Percentiles rank a stretch among this genome's conserved stretches.
Evolutionary conservation across 2,113 vertebrate species (phyloP).

Genomic region (Lagenorhynchus albirostris): DNA sequence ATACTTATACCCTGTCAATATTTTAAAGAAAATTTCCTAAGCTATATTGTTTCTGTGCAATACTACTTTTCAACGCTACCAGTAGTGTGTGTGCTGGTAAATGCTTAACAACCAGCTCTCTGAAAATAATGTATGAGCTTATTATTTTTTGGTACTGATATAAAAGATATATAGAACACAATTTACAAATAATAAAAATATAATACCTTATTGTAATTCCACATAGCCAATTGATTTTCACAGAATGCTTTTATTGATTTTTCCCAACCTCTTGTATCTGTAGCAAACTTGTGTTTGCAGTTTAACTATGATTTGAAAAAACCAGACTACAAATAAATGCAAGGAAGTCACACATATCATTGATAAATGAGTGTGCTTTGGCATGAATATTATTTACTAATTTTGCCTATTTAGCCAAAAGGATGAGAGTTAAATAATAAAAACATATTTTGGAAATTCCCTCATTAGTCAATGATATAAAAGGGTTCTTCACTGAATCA

Average conservation of each 20-base stretch:
- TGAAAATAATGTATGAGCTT: background rate
- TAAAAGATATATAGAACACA: background rate
- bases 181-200: conserved; percentile 44
- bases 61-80: background rate
- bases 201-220: background rate
- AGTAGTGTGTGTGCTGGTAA: background rate
- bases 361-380: background rate
- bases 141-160: background rate
- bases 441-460: background rate
- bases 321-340: background rate
- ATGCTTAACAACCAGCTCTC: background rate
- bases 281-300: background rate
- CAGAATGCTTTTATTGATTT: conserved; percentile 32
- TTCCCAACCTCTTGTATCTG: background rate
- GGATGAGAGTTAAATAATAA: background rate
- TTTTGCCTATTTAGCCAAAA: background rate
- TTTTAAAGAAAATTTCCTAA: background rate
- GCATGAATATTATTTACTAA: background rate
- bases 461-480: background rate
- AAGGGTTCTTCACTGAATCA: background rate
- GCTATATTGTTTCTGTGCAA: background rate
- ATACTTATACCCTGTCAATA: background rate
- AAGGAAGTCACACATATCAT: background rate
- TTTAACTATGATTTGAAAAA: background rate
- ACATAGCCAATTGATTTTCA: conserved; percentile 36